These are phyloP conservation scores for Lineus longissimus DNA, from an alignment of 1,140 invertebrate genomes.

Conservation along the genomic window DNA sequence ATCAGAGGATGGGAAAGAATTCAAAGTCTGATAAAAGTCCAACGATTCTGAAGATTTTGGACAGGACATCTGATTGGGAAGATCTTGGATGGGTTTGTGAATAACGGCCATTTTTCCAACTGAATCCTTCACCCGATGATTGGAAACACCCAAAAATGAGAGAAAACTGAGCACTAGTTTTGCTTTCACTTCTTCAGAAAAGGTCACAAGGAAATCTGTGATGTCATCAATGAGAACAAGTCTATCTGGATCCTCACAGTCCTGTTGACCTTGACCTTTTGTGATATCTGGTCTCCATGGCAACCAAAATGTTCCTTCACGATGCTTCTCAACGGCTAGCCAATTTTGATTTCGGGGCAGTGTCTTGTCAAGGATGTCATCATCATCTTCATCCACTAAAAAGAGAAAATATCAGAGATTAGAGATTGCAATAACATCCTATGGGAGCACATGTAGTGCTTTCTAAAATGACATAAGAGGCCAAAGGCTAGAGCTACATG, in stretches of 20 bases:
- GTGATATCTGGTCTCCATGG: conserved; percentile 50
- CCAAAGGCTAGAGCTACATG: no score
- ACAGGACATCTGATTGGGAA: no score
- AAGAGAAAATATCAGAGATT: conserved; percentile 1
- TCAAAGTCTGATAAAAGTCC: not conserved
- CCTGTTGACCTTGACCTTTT: conserved; percentile 46
- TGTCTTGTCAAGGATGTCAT: conserved; percentile 31
- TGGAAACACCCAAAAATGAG: conserved; percentile 38
- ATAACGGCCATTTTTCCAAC: no score
- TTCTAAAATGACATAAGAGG: no score
- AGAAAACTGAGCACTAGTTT: conserved; percentile 46
- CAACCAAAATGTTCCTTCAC: conserved; percentile 52
- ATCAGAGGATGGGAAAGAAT: not conserved
- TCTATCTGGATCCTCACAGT: conserved; percentile 56
- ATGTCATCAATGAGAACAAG: conserved; percentile 55
- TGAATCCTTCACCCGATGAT: no score
- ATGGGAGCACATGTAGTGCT: no score
- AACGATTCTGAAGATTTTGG: no score
- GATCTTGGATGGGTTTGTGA: no score
- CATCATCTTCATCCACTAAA: conserved; percentile 32
- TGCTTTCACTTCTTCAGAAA: conserved; percentile 38
- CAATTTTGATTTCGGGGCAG: conserved; percentile 40
- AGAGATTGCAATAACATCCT: no score
- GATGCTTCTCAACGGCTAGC: conserved; percentile 51
- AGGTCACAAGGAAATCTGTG: conserved; percentile 38